Evolutionary conservation across 2,797 vertebrate species (phyloP).

Genomic region (Peromyscus attwateri): DNA sequence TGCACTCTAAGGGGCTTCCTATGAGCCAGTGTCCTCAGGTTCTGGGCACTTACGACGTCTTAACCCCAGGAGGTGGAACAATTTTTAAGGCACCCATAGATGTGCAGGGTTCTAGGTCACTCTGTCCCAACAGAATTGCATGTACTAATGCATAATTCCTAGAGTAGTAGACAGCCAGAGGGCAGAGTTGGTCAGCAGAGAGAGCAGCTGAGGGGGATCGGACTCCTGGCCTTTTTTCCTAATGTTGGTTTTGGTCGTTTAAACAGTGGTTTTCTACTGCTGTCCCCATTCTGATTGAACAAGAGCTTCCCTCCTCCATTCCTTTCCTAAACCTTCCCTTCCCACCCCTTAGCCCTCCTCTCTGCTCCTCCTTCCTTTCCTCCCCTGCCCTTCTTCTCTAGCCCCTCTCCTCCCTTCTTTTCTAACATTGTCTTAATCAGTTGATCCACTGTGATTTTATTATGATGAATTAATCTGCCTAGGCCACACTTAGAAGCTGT

Average conservation of each 20-base stretch:
- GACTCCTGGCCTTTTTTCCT: neutral
- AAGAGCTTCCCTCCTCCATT: neutral
- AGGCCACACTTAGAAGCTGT: neutral
- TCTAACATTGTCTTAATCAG: neutral
- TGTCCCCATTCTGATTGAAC: neutral
- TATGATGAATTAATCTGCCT: neutral
- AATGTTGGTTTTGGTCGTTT: neutral
- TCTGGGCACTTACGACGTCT: neutral
- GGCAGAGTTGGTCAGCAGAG: too few relatives aligned
- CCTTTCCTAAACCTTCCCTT: neutral
- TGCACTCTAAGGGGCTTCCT: rapidly evolving
- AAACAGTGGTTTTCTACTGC: neutral
- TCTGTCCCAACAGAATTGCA: neutral
- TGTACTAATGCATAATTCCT: rapidly evolving
- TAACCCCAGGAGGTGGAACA: neutral
- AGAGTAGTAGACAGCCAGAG: neutral
- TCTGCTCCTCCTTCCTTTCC: neutral
- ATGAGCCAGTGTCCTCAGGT: neutral
- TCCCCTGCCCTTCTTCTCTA: neutral
- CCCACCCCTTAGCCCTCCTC: too few relatives aligned
- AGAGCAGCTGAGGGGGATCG: neutral
- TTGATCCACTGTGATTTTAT: neutral
- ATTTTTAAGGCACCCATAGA: neutral
- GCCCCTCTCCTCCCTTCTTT: too few relatives aligned
- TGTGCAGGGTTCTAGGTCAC: neutral